Evolutionary conservation across 2,797 vertebrate species (phyloP).

Genomic region (Hephaestus fuliginosus): DNA sequence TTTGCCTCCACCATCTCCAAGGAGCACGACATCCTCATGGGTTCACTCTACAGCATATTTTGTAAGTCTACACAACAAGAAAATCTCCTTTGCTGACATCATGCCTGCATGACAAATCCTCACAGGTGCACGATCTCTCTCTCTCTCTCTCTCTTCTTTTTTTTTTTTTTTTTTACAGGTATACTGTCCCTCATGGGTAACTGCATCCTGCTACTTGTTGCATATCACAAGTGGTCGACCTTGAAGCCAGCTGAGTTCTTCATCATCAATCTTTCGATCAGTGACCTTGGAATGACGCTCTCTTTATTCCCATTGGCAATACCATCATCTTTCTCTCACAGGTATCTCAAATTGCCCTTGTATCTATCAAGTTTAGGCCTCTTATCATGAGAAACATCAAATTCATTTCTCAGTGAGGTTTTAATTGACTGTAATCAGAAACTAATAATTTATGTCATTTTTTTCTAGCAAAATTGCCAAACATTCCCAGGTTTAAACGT

Average conservation of each 20-base stretch:
- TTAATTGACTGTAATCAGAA: background rate
- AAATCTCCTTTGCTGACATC: constrained; percentile 1
- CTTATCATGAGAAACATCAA: background rate
- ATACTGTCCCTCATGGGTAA: constrained; percentile 87
- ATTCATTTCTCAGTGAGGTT: constrained; percentile 1
- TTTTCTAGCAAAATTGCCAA: background rate
- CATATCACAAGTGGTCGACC: constrained; percentile 87
- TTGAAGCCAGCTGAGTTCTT: constrained; percentile 93
- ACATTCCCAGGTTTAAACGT: background rate
- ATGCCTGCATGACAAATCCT: background rate
- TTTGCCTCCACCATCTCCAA: constrained; percentile 88
- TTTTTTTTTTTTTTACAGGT: constrained; percentile 72
- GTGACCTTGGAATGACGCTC: constrained; percentile 91
- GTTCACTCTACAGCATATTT: constrained; percentile 85
- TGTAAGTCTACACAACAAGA: constrained; percentile 80
- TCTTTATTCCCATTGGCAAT: constrained; percentile 90
- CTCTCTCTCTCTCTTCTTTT: background rate
- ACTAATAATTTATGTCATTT: background rate
- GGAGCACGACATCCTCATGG: constrained; percentile 89
- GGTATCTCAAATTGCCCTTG: constrained; percentile 71
- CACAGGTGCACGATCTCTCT: background rate
- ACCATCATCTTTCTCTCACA: constrained; percentile 89
- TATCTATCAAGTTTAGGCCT: background rate
- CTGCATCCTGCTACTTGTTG: constrained; percentile 88
- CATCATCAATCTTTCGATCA: constrained; percentile 90